A percentile compares a stretch with the other conserved stretches of the same genome.
Conservation (phyloP, 2,113 vertebrate species). For the Tachysurus vachellii region DNA sequence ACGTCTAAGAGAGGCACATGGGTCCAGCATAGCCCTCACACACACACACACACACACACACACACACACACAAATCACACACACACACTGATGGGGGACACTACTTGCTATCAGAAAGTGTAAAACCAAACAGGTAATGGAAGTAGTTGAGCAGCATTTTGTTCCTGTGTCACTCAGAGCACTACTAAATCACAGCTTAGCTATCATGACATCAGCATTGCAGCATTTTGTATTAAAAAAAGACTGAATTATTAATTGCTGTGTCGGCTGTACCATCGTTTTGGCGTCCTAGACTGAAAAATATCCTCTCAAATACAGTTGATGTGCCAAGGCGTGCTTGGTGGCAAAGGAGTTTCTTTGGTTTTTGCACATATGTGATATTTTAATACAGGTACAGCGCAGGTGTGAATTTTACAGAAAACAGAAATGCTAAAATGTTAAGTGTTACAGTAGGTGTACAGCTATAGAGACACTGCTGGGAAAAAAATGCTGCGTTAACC, state of each 20-base stretch:
- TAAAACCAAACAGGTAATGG: conserved; percentile 34
- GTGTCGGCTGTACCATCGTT: background rate
- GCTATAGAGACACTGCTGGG: conserved; percentile 2
- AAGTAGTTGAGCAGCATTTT: conserved; percentile 66
- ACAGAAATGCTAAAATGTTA: background rate
- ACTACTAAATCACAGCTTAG: background rate
- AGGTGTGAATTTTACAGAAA: background rate
- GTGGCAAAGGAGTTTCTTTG: too few species aligned
- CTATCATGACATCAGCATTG: background rate
- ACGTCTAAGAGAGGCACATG: conserved; percentile 68
- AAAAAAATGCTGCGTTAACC: conserved; percentile 44
- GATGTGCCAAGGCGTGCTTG: too few species aligned
- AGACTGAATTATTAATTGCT: background rate
- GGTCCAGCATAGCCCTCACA: conserved; percentile 66
- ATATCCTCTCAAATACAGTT: background rate
- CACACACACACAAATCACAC: background rate
- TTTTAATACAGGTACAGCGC: background rate
- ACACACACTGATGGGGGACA: conserved; percentile 44
- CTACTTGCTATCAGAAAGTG: conserved; percentile 31
- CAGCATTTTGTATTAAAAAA: background rate
- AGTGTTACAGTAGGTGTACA: background rate
- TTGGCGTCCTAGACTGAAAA: background rate
- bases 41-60: background rate
- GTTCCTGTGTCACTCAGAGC: conserved; percentile 56
- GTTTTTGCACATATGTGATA: background rate